These are phyloP conservation scores for Laticauda laticaudata DNA, from an alignment of 2,113 vertebrate species.

Conservation along the genomic window DNA sequence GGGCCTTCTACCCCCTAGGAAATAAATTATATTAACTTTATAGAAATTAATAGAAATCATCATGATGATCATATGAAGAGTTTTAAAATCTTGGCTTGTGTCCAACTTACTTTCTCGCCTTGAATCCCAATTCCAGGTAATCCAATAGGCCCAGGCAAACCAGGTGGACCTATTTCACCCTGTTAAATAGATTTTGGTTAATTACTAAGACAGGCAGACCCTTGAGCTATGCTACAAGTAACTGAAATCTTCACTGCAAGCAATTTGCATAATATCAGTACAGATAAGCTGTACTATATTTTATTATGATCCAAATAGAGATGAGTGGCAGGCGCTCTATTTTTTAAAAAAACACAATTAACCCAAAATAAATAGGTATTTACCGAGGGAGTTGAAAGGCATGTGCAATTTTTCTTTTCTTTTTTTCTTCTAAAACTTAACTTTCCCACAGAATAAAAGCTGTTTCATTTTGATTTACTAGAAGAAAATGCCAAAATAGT, in stretches of 20 bases:
- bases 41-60: constrained; percentile 11
- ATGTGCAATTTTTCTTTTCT: not conserved
- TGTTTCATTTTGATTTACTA: constrained; percentile 47
- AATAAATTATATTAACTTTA: constrained; percentile 28
- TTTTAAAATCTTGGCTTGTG: constrained; percentile 50
- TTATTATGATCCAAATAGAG: not conserved
- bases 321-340: not conserved
- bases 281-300: not conserved
- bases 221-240: not conserved
- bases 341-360: constrained; percentile 17
- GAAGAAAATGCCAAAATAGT: constrained; percentile 47
- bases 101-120: constrained; percentile 79
- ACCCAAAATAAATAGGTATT: constrained; percentile 1
- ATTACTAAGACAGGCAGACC: constrained; percentile 6
- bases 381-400: constrained; percentile 21
- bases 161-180: constrained; percentile 79
- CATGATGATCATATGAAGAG: not conserved
- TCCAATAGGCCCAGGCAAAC: constrained; percentile 76
- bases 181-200: constrained; percentile 52
- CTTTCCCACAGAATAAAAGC: constrained; percentile 55
- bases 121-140: constrained; percentile 78
- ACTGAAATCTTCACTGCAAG: not conserved
- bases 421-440: constrained; percentile 33
- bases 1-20: constrained; percentile 82
- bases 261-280: not conserved